Evolutionary conservation across 2,113 vertebrate species (phyloP), one percentile per base, ranked within the genome.

Genomic region (Anthoscopus minutus): DNA sequence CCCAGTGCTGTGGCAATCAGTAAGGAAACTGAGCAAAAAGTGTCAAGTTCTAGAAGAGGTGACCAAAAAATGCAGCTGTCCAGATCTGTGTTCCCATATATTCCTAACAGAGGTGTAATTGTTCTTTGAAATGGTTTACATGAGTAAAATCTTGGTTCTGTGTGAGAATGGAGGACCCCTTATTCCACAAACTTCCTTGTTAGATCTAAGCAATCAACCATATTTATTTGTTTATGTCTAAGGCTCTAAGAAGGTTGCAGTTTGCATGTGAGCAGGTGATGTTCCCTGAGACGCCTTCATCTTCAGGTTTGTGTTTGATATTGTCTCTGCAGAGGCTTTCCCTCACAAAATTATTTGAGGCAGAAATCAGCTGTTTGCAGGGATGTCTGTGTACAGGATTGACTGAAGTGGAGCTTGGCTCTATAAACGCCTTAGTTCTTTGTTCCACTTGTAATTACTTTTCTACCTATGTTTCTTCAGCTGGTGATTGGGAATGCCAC

Each of bases 231-330:
- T 78, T 94, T 84, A 27, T 91, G 15, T 79, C 81, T 77, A 89
- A 96, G 96, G 56, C 13, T 54, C 51, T 92, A 86, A 89, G 78
- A 94, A 86, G 44, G 18, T 91, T 97, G 53, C 31, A 77, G 56
- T 89, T 97, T 65, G 73, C 42, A 2, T 98, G 98, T 85, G 80
- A 93, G 45, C 50, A 69, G 17, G 15, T 0, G 14, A 54, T 28
- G 17, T n/a, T 81, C 30, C 30, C 85, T 4, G 42, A 69, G 4
- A n/a, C 24, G 15, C 30, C 92, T 81, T 88, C 98, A 56, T 40
- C 91, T 45, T 98, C 98, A 97, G 98, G 98, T 98, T 80, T 51
- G 96, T 96, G 13, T 53, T 81, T 81, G 16, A 72, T 70, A 33
- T 33, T 70, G 12, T 35, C 17, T 40, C 67, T 78, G 24, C 23